A percentile compares a stretch with the other conserved stretches of the same genome.
Conservation (phyloP, 2,113 vertebrate genomes). For the Lophius piscatorius region DNA sequence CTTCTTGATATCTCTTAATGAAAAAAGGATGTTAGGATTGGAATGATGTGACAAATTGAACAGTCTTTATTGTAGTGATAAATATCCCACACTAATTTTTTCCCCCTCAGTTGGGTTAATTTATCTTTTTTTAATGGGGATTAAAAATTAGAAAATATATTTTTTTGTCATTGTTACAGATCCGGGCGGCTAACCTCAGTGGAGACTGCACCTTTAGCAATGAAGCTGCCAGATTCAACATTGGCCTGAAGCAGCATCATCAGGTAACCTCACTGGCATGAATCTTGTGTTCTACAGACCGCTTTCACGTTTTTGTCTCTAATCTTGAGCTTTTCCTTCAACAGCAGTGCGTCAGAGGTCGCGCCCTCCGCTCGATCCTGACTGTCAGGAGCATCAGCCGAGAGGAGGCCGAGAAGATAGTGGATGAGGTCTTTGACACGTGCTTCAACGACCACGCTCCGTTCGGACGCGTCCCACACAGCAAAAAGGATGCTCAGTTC, state of each 20-base stretch:
- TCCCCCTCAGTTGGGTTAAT: too few relatives aligned
- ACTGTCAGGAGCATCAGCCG: slow-evolving; percentile 89
- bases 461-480: slow-evolving; percentile 93
- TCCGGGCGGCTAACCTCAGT: slow-evolving; percentile 95
- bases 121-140: too few relatives aligned
- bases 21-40: too few relatives aligned
- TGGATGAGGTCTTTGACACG: slow-evolving; percentile 92
- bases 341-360: slow-evolving; percentile 90
- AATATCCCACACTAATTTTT: too few relatives aligned
- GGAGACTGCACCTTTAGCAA: slow-evolving; percentile 91
- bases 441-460: slow-evolving; percentile 95
- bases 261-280: slow-evolving; percentile 80
- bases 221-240: slow-evolving; percentile 88
- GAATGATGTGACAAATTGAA: too few relatives aligned
- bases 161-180: slow-evolving; percentile 75
- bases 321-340: not conserved
- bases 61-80: too few relatives aligned
- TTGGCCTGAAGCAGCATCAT: slow-evolving; percentile 91
- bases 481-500: slow-evolving; percentile 84
- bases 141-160: too few relatives aligned
- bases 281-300: not conserved
- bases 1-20: too few relatives aligned
- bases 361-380: slow-evolving; percentile 91
- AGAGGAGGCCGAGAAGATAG: slow-evolving; percentile 87
- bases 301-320: not conserved